Base-by-base conservation (phyloP, 2,797 vertebrate species). In the Neostethus bicornis region DNA sequence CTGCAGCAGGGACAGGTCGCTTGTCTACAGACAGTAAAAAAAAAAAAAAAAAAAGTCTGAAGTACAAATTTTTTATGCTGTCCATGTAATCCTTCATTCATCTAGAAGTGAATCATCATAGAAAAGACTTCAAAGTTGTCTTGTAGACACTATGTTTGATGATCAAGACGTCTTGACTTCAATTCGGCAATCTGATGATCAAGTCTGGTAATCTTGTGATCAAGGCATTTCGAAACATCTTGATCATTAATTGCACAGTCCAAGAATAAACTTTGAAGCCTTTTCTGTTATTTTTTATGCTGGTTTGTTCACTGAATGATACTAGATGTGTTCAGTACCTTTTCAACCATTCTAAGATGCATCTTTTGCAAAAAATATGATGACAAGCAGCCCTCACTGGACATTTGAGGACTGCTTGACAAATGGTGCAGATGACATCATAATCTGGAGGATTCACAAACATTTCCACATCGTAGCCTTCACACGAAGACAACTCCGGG, bases 331-430 rank as follows among this genome's bases (percentile, higher is more conserved):
- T 31, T 37, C 10, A 21, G 21, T 77, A 94, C 93, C 93, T 92
- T 73, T 91, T 92, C 44, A 96, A 89, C 95, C 95, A 96, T 52
- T 83, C 92, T 48, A 94, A 75, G 70, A 95, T 95, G 76, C 94
- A 96, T 73, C 91, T 94, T 75, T 94, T 93, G 89, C 94, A 96
- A 88, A 95, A 96, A 71, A 94, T 85, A 69, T 96, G 94, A 71
- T 92, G 89, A 75, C 95, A 96, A 3, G 90, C 88, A 10, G 94
- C 85, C 79, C 93, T 92, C 12, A 94, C 90, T 0, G 94, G 94
- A 71, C 87, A 93, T 67, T 87, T 92, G 63, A 96, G 86, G 49
- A 96, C 94, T 2, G 93, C 94, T 35, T 91, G 93, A 69, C 95
- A 96, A 72, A 96, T 92, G 20, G 93, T 92, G 81, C 95, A 96